Base-by-base conservation (phyloP, 1,140 invertebrate species). In the Dysdera silvatica region DNA sequence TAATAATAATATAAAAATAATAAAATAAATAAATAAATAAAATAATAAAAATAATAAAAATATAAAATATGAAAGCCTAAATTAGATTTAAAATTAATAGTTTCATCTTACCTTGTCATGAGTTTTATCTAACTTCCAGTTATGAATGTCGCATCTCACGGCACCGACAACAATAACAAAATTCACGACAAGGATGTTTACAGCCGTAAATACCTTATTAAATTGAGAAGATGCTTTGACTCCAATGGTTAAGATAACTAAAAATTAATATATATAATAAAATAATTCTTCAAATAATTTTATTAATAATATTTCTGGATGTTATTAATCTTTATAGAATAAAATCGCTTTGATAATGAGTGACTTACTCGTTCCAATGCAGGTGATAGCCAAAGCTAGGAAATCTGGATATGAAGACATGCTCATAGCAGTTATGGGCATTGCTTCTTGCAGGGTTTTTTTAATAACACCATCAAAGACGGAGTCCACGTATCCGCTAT, bases 151-250 rank as follows among this genome's bases (percentile, higher is more conserved):
- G 66, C 81, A 83, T 77, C 88, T 90, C 31, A 90, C 84, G 6
- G 83, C 77, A 2, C 92, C 93, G 67, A 85, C 84, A 1, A 94
- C 80, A 2, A 96, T 80, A 3, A 95, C 87, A 61, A 88, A 87
- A 0, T 80, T 60, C n/a, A 98, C 87, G 1, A 93, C 91, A 0
- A 82, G 59, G 47, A 97, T 71, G 76, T 97, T 97, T 14, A 96
- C 77, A 0, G 80, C 76, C 0, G 93, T 95, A 73, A 95, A 96
- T 7, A 94, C 78, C 71, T 93, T 95, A 76, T 95, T 96, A 47
- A 96, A 79, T 40, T 83, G 81, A 7, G 91, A 87, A 0, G 92
- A 95, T 74, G 95, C 90, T 71, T 85, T 89, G 7, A 92, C 92
- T 24, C 93, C 93, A 52, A 88, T 75, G 0, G 84, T 82, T 5